Base-by-base conservation (phyloP, 1,140 invertebrate species). In the Hycleus cichorii region DNA sequence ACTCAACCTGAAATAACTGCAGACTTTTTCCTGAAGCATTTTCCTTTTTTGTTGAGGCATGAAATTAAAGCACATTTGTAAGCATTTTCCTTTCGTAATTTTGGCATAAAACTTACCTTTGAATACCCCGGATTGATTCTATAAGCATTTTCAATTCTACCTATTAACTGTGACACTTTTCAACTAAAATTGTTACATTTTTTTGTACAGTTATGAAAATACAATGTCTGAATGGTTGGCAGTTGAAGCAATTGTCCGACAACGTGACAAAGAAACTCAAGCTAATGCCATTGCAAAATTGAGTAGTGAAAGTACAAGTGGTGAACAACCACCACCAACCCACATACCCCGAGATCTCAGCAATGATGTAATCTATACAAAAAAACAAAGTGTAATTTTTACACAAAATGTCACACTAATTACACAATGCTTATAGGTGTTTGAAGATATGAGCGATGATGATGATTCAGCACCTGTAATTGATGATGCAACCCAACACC, bases 201-300 rank as follows among this genome's bases (percentile, higher is more conserved):
- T n/a, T 18, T 18, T 18, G 18, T 1, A 18, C 18, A 32, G 32
- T 4, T 93, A 93, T 67, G 92, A 95, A 75, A 87, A 88, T 5
- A 90, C 86, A 2, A 93, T 94, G 90, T 92, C 90, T 0, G 93
- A 95, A 71, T 97, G 94, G 94, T 74, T 93, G 49, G 91, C 90
- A 1, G 90, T 96, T 1, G 94, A 96, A 72, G 91, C 91, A 0
- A 94, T 95, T 57, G 90, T 95, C 1, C 73, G 85, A 56, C 91
- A 95, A 71, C 71, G 87, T 57, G 93, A 97, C 68, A 87, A 89
- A 55, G 83, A 85, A 68, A 80, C 79, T 32, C 83, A 83, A 1
- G 82, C 82, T 0, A 77, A 81, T 9, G 83, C 82, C 8, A 82
- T 85, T 52, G 83, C 83, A 4, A 76, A 83, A 56, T 70, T 85